Evolutionary conservation across 2,888 invertebrate genomes (phyloP).

Genomic region (Epinotia brunnichana): DNA sequence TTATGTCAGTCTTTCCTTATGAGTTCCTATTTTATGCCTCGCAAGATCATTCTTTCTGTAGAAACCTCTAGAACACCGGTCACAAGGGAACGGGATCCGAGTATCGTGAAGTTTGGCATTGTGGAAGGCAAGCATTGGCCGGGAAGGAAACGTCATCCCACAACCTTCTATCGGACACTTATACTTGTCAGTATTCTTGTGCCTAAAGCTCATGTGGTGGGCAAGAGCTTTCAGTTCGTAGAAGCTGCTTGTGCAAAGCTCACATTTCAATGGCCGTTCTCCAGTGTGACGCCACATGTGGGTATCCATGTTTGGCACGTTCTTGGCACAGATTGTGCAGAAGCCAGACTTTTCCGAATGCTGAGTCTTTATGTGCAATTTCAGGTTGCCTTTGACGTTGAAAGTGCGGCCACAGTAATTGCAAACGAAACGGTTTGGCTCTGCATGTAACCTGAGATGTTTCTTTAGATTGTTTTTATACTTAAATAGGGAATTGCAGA

Average conservation of each 20-base stretch:
- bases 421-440: constrained; percentile 67
- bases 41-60: constrained; percentile 75
- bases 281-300: constrained; percentile 84
- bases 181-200: constrained; percentile 66
- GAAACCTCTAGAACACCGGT: constrained; percentile 70
- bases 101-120: constrained; percentile 68
- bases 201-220: constrained; percentile 70
- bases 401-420: constrained; percentile 74
- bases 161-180: constrained; percentile 68
- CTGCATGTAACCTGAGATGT: constrained; percentile 71
- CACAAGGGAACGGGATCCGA: constrained; percentile 68
- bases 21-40: constrained; percentile 70
- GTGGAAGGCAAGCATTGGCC: constrained; percentile 72
- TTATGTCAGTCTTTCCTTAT: constrained; percentile 64
- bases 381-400: constrained; percentile 76
- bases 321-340: constrained; percentile 78
- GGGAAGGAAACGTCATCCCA: constrained; percentile 64
- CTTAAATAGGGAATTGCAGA: constrained; percentile 78
- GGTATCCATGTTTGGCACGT: constrained; percentile 79
- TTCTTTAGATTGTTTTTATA: constrained; percentile 79
- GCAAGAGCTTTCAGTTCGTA: constrained; percentile 66
- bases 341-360: constrained; percentile 82
- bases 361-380: constrained; percentile 77
- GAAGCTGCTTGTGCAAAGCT: constrained; percentile 69
- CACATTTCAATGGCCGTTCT: constrained; percentile 72